phyloP scores from a whole-genome alignment of 2,113 vertebrate species.

The Rhegmatorhina hoffmannsi region DNA sequence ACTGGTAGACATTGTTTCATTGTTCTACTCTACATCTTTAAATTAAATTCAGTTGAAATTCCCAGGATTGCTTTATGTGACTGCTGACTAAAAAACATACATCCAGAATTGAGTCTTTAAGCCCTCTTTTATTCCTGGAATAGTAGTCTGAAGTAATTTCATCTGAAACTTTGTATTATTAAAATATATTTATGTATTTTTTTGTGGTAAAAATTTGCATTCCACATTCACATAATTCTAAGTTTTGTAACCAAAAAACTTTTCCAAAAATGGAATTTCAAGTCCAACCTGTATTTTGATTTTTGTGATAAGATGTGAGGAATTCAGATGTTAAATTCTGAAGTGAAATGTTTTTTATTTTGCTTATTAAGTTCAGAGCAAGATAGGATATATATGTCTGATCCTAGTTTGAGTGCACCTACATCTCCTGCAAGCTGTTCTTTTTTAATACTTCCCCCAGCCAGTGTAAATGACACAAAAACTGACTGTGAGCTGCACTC shows the following conservation, averaged over 20 bases:
- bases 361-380: not conserved
- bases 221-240: not conserved
- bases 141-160: not conserved
- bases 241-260: not conserved
- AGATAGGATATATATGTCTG: not conserved
- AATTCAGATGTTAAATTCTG: not conserved
- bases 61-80: not conserved
- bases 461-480: not conserved
- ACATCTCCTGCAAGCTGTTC: not conserved
- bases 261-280: not conserved
- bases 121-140: not conserved
- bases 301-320: not conserved
- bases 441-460: not conserved
- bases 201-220: not conserved
- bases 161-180: not conserved
- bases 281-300: not conserved
- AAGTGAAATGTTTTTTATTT: not conserved
- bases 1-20: not conserved
- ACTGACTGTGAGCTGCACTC: not conserved
- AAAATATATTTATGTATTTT: not conserved
- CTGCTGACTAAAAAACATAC: not conserved
- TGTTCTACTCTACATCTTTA: not conserved
- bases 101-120: not conserved
- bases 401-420: not conserved
- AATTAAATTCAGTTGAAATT: not conserved